These are phyloP conservation scores for Rhynchonema sp. DNA, from an alignment of 2,888 invertebrate species.

Conservation along the genomic window DNA sequence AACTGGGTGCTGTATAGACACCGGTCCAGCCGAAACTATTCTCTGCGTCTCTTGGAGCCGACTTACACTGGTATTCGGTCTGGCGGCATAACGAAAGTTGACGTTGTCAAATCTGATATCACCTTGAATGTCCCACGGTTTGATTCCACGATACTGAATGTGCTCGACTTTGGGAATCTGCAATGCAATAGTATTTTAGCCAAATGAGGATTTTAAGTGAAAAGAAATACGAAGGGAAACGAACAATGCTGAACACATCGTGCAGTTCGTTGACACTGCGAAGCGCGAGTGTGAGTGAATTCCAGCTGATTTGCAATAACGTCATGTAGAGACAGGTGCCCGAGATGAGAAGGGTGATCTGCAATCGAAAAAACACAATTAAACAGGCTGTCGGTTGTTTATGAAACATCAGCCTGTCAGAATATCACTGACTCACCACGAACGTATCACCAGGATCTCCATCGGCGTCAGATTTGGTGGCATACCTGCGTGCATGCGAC, in stretches of 20 bases:
- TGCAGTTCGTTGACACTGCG: background rate
- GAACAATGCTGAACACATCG: background rate
- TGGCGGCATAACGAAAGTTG: background rate
- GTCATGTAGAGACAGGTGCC: background rate
- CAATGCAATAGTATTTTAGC: background rate
- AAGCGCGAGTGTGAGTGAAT: too few relatives aligned
- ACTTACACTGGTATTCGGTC: background rate
- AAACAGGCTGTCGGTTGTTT: too few relatives aligned
- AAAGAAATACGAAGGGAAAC: background rate
- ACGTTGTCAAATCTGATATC: background rate
- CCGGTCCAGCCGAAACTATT: too few relatives aligned
- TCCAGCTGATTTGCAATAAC: too few relatives aligned
- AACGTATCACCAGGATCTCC: background rate
- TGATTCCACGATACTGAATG: background rate
- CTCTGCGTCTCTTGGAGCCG: background rate
- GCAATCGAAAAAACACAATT: too few relatives aligned
- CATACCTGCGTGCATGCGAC: background rate
- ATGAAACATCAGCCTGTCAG: too few relatives aligned
- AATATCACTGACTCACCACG: too few relatives aligned
- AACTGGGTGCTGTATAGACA: too few relatives aligned
- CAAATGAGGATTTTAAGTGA: background rate
- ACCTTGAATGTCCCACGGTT: background rate
- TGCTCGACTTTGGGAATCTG: background rate
- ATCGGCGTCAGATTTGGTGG: background rate
- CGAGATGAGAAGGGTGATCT: background rate